Percentiles rank a stretch among this genome's conserved stretches.
These are phyloP conservation scores for Pandemis cinnamomeana DNA, from an alignment of 2,888 invertebrate species.

Conservation along the genomic window DNA sequence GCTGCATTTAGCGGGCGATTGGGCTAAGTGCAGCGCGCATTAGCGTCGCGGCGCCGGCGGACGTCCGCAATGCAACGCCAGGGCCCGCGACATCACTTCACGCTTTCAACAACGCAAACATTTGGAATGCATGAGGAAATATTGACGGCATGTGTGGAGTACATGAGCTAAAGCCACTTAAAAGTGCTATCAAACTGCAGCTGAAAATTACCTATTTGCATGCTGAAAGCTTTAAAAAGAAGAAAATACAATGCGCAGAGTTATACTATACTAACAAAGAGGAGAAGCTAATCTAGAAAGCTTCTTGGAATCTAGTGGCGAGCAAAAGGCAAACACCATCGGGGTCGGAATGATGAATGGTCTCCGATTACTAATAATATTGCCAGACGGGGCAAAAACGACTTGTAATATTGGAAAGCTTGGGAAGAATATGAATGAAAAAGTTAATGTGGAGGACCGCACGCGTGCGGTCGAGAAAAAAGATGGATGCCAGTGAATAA, in stretches of 20 bases:
- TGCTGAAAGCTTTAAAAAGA: not conserved
- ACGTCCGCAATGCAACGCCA: slow-evolving; percentile 61
- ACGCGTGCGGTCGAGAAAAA: slow-evolving; percentile 74
- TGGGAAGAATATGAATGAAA: slow-evolving; percentile 72
- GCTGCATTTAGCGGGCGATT: slow-evolving; percentile 52
- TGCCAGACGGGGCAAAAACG: slow-evolving; percentile 49
- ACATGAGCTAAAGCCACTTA: not conserved
- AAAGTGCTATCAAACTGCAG: not conserved
- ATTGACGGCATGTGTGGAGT: slow-evolving; percentile 12
- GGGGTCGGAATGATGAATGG: slow-evolving; percentile 37
- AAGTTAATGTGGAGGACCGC: slow-evolving; percentile 77
- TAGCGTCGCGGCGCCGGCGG: slow-evolving; percentile 79
- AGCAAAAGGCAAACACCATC: slow-evolving; percentile 27
- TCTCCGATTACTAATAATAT: slow-evolving; percentile 42
- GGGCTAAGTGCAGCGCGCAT: slow-evolving; percentile 76
- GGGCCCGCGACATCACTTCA: slow-evolving; percentile 60
- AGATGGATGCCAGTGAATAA: slow-evolving; percentile 82
- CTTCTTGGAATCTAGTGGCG: not conserved
- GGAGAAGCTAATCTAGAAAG: not conserved
- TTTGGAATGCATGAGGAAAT: slow-evolving; percentile 46
- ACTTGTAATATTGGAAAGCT: slow-evolving; percentile 65
- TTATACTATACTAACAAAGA: not conserved
- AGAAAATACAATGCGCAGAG: not conserved
- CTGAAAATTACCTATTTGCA: not conserved
- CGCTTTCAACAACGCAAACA: slow-evolving; percentile 68